These are phyloP conservation scores for Portevinia maculata DNA, from an alignment of 2,888 invertebrate species.

Conservation along the genomic window DNA sequence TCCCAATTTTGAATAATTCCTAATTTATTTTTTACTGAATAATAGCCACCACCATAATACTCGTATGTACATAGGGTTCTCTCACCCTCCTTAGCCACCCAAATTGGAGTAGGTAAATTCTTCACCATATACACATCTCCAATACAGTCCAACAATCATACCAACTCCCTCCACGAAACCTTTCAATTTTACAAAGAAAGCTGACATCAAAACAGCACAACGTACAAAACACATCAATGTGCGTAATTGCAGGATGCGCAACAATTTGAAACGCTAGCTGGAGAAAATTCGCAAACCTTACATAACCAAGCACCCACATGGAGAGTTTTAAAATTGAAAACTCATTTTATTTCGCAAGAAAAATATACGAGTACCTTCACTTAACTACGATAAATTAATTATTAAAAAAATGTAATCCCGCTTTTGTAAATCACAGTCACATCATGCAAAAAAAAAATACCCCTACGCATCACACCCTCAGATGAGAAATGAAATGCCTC, in stretches of 20 bases:
- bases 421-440: conserved; percentile 68
- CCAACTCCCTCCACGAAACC: background rate
- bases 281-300: conserved; percentile 11
- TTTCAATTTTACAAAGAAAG: conserved; percentile 11
- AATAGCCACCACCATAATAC: too few relatives aligned
- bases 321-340: conserved; percentile 53
- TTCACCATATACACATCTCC: background rate
- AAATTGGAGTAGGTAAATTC: too few relatives aligned
- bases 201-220: conserved; percentile 58
- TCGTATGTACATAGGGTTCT: too few relatives aligned
- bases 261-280: conserved; percentile 76
- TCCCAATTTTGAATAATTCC: too few relatives aligned
- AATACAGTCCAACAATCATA: conserved; percentile 9
- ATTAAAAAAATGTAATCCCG: conserved; percentile 60
- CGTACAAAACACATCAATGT: conserved; percentile 79
- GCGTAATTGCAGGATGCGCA: conserved; percentile 82
- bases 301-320: conserved; percentile 5
- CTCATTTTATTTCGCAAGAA: conserved; percentile 29
- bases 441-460: conserved; percentile 15
- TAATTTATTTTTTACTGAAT: too few relatives aligned
- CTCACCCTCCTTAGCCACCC: too few relatives aligned
- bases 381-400: conserved; percentile 68
- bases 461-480: background rate
- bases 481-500: conserved; percentile 54
- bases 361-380: conserved; percentile 15